Evolutionary conservation across 2,888 invertebrate genomes (phyloP).

Genomic region (Gymnocheta viridis): DNA sequence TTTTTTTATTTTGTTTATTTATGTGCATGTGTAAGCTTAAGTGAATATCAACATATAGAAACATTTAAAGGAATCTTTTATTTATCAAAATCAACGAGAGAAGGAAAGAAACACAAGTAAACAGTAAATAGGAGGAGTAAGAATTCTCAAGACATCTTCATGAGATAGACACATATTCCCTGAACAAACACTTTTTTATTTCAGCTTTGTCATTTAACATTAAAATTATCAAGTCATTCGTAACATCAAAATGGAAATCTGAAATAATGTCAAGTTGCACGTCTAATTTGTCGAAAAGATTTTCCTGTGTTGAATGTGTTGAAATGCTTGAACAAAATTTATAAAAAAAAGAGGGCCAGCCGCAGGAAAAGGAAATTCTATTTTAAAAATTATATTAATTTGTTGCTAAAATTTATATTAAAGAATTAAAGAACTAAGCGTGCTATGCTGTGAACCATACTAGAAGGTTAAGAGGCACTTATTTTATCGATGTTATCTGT

Average conservation of each 20-base stretch:
- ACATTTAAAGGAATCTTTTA: constrained; percentile 59
- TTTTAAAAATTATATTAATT: neutral
- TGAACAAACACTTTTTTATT: constrained; percentile 47
- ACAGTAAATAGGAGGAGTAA: constrained; percentile 29
- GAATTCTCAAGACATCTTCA: constrained; percentile 54
- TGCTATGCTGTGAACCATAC: too few relatives aligned
- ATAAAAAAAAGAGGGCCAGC: neutral
- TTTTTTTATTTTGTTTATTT: constrained; percentile 34
- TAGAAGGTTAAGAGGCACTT: too few relatives aligned
- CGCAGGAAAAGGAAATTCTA: neutral
- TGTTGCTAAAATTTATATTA: neutral
- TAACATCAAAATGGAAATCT: constrained; percentile 29
- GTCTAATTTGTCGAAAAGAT: constrained; percentile 31
- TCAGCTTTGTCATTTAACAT: constrained; percentile 34
- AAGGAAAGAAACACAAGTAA: neutral
- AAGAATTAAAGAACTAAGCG: too few relatives aligned
- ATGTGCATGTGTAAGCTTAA: constrained; percentile 24
- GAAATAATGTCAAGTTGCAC: constrained; percentile 44
- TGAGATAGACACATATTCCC: constrained; percentile 25
- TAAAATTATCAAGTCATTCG: constrained; percentile 47
- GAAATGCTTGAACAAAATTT: neutral
- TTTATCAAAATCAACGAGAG: constrained; percentile 18
- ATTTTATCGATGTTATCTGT: too few relatives aligned
- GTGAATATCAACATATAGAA: constrained; percentile 50
- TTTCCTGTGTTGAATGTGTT: constrained; percentile 9